Evolutionary conservation across 2,888 invertebrate species (phyloP).

Genomic region (Habroteleia sp.): DNA sequence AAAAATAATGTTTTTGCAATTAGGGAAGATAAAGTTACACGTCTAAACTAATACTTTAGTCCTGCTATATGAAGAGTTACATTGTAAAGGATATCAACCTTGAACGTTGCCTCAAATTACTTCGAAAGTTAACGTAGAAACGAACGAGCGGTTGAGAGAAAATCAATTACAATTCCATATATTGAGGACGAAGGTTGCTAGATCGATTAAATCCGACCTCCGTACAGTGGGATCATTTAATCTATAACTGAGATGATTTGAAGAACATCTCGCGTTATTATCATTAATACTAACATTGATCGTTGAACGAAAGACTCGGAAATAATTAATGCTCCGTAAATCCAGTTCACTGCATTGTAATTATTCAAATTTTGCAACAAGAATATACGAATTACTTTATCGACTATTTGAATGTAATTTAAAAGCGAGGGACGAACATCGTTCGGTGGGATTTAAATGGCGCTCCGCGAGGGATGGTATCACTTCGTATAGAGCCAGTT

Average conservation of each 20-base stretch:
- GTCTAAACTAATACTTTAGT: constrained; percentile 23
- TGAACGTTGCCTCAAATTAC: constrained; percentile 60
- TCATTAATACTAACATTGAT: constrained; percentile 50
- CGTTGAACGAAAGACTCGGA: no score
- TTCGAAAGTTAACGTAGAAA: constrained; percentile 54
- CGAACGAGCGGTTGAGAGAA: constrained; percentile 42
- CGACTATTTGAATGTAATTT: not conserved
- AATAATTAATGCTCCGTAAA: no score
- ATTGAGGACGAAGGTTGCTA: constrained; percentile 58
- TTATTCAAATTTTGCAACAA: not conserved
- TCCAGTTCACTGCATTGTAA: no score
- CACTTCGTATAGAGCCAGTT: constrained; percentile 2
- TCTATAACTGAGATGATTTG: constrained; percentile 18
- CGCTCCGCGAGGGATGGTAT: not conserved
- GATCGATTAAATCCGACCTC: constrained; percentile 60
- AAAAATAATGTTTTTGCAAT: no score
- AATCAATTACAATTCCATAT: constrained; percentile 62
- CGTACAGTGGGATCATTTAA: constrained; percentile 43
- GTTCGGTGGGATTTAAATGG: not conserved
- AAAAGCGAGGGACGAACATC: no score
- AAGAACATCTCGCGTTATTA: constrained; percentile 34
- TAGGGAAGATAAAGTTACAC: no score
- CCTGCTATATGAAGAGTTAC: constrained; percentile 22
- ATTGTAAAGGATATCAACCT: constrained; percentile 44
- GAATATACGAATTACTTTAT: constrained; percentile 9